Evolutionary conservation across 2,888 invertebrate genomes (phyloP), one percentile per base, ranked within the genome.

Genomic region (Ligdia adustata): DNA sequence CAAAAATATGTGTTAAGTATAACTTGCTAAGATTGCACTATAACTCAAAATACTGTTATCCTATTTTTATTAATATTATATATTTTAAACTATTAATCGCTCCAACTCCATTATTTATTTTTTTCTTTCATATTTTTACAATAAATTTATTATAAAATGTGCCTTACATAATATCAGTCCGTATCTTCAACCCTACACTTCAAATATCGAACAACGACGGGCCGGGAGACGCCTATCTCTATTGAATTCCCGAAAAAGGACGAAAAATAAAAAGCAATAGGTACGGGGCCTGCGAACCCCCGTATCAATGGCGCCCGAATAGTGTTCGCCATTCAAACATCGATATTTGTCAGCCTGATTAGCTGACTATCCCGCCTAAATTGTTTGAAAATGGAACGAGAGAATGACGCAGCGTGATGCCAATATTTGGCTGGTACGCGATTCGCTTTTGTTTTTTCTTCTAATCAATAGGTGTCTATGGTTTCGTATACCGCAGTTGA

Each of bases 241-340:
- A 90, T 89, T 85, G 85, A 90, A 90, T 86, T 80, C 71, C 85
- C 88, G 78, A 88, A 90, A 89, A 88, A 82, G 79, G 75, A 79
- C 69, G 74, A 76, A 77, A 81, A 85, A 83, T 78, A 83, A 83
- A 87, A 81, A 74, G 68, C 69, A 60, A 50, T 60, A 59, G 51
- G 60, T 62, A 63, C 57, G 67, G 4, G 6, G 18, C 1, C 4
- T 5, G 63, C 62, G 59, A 50, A 49, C 55, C 55, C 66, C 75
- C 74, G 72, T 75, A 72, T 71, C 79, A 80, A 82, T 84, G 80
- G 82, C 79, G 67, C 72, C 66, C 61, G 72, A 62, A 71, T 60
- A 61, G 63, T 66, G 69, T 64, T 73, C 79, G 45, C 58, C 69
- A 84, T 88, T 83, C 83, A 87, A 82, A 81, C 76, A 71, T 76